Base-by-base conservation (phyloP, 2,888 invertebrate species). In the Cabera pusaria region DNA sequence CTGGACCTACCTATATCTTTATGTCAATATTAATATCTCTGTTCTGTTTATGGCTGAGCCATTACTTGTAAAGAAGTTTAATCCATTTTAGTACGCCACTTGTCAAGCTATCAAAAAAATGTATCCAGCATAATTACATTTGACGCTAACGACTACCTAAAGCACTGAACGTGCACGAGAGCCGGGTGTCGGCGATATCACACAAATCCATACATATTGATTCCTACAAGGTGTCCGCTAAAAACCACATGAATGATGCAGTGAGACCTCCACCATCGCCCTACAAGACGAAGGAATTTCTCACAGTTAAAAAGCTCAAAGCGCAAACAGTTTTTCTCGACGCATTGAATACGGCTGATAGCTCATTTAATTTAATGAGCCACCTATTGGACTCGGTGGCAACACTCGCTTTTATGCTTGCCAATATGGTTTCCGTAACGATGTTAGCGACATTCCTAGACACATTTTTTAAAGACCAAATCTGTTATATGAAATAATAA, bases 201-300 rank as follows among this genome's bases (percentile, higher is more conserved):
- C 73, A 78, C 69, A 64, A 52, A 48, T 40, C 52, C 74, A 83
- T 86, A 83, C 81, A 86, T 83, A 86, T 82, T 82, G 77, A 85
- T 79, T 82, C 70, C 56, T 59, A 75, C 74, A 77, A 82, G 85
- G 85, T 86, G 87, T 83, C 70, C 61, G 59, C 68, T 72, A 87
- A 88, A 88, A 87, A 87, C 72, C 69, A 36, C 64, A 82, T 88
- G 85, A 87, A 87, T 87, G 80, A 88, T 87, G 79, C 85, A 87
- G 85, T 69, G 85, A 74, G 82, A 81, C 79, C 79, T 62, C 81
- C 76, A 53, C 64, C 56, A 56, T 64, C 57, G 74, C 79, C 71
- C 78, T 77, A 85, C 85, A 84, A 72, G 78, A 72, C 73, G 66
- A 80, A 71, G 63, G 87, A 79, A 87, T 87, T 79, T 79, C 72